These are phyloP conservation scores for Emydura subglobosa DNA, from an alignment of 2,113 vertebrate genomes.

Conservation along the genomic window DNA sequence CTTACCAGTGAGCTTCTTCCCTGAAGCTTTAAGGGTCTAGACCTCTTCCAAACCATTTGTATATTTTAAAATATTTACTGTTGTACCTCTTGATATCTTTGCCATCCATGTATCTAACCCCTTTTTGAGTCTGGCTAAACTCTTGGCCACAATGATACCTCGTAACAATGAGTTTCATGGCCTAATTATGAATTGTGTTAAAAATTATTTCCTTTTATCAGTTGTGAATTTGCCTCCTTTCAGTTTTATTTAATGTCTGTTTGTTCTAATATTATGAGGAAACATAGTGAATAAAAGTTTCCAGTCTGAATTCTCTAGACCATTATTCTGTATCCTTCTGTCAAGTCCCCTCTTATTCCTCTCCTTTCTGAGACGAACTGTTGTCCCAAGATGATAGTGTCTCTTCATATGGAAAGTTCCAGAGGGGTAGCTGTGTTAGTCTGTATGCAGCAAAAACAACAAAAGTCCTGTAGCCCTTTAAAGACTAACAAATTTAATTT, in stretches of 20 bases:
- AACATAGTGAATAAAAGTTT: neutral
- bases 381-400: neutral
- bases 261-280: neutral
- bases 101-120: neutral
- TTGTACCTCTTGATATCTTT: neutral
- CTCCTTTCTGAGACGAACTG: neutral
- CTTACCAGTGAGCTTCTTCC: neutral
- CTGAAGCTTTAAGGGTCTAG: neutral
- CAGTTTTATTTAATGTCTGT: neutral
- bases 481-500: too few species aligned
- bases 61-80: neutral
- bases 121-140: neutral
- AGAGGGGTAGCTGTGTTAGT: too few species aligned
- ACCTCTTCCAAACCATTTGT: neutral
- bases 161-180: neutral
- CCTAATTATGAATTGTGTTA: neutral
- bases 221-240: neutral
- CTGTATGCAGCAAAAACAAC: too few species aligned
- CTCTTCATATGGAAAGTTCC: neutral
- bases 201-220: neutral
- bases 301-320: neutral
- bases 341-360: neutral
- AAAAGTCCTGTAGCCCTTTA: too few species aligned
- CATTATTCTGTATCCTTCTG: neutral
- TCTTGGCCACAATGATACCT: neutral